Evolutionary conservation across 2,888 invertebrate genomes (phyloP).

Genomic region (Pristionchus maxplancki): DNA sequence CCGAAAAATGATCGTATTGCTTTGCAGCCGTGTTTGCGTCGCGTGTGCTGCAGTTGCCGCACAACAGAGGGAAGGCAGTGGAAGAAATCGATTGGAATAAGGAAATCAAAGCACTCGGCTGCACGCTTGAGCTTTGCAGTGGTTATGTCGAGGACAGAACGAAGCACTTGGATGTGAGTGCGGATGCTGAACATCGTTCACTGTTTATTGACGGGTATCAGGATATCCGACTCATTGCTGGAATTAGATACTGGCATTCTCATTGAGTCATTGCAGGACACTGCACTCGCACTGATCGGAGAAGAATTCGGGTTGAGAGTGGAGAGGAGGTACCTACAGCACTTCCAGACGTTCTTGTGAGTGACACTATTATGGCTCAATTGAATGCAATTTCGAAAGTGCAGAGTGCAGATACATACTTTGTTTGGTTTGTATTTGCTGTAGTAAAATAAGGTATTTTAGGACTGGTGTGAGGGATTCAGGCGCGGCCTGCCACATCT

Average conservation of each 20-base stretch:
- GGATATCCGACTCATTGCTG: background rate
- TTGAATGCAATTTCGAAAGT: background rate
- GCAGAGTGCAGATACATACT: background rate
- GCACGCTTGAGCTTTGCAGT: background rate
- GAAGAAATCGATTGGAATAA: background rate
- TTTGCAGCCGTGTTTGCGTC: background rate
- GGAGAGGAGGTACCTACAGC: background rate
- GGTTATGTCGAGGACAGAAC: background rate
- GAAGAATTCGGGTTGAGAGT: background rate
- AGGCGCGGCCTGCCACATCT: background rate
- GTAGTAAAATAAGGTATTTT: background rate
- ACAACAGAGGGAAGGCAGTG: background rate
- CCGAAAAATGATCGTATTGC: background rate
- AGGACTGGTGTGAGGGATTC: background rate
- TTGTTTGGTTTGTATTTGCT: no score
- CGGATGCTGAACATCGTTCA: background rate
- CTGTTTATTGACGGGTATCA: background rate
- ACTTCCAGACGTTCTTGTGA: background rate
- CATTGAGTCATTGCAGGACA: background rate
- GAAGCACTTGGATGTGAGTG: conserved; percentile 1
- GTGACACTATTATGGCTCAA: no score
- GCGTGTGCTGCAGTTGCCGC: background rate
- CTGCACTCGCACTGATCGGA: background rate
- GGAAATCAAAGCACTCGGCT: background rate
- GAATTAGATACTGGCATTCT: background rate